Percentiles rank a stretch among this genome's conserved stretches.
Evolutionary conservation across 2,888 invertebrate species (phyloP).

Genomic region (Patella ulyssiponensis): DNA sequence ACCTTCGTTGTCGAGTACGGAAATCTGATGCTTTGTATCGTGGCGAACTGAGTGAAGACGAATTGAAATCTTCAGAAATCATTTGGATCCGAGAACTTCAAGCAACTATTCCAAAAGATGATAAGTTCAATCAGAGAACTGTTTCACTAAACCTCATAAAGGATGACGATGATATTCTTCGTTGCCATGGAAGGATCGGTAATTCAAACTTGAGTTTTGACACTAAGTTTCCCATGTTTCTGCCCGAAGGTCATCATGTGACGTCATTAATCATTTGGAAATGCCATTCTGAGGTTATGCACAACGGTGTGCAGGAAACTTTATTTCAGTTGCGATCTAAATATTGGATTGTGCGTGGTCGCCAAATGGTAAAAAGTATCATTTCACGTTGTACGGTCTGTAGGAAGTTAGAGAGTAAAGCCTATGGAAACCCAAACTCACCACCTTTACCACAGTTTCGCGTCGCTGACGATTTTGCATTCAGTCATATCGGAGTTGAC

Average conservation of each 20-base stretch:
- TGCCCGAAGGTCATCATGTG: not conserved
- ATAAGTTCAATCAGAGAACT: not conserved
- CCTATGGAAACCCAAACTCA: not conserved
- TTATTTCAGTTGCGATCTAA: constrained; percentile 1
- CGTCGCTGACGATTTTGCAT: not conserved
- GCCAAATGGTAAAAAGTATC: not conserved
- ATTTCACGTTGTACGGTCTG: not conserved
- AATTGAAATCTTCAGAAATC: not conserved
- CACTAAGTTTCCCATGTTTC: not conserved
- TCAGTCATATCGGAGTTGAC: not conserved
- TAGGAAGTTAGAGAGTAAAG: not conserved
- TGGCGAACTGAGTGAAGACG: not conserved
- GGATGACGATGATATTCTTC: not conserved
- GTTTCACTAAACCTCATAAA: not conserved
- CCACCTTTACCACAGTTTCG: not conserved
- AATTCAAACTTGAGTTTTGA: not conserved
- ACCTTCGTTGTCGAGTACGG: not conserved
- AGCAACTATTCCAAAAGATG: not conserved
- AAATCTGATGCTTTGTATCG: not conserved
- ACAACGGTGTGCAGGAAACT: constrained; percentile 8
- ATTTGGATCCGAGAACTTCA: not conserved
- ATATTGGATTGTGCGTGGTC: not conserved
- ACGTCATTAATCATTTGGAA: not conserved
- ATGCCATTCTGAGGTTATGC: not conserved
- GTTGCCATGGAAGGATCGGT: not conserved